Base-by-base conservation (phyloP, 2,888 invertebrate genomes). In the Agrochola lota region DNA sequence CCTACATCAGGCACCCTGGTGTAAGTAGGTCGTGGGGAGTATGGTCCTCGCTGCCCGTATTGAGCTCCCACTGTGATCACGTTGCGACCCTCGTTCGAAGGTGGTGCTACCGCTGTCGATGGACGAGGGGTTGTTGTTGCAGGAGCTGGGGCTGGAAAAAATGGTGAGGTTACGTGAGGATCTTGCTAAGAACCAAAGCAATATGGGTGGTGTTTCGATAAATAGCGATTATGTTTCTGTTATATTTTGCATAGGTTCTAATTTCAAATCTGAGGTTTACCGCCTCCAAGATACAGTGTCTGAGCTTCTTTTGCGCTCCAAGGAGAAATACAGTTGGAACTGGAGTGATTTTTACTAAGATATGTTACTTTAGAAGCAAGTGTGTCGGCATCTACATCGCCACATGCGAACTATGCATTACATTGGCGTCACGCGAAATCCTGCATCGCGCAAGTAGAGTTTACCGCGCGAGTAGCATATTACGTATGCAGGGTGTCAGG, bases 41-140 rank as follows among this genome's bases (percentile, higher is more conserved):
- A 92, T 0, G 94, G 89, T 0, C 96, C 96, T 0, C 94, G 91
- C 77, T 95, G 94, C 0, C 96, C 96, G 87, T 95, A 96, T 87
- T 96, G 96, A 0, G 96, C 95, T 0, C 96, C 96, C 52, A 96
- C 96, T 0, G 96, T 96, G 80, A 96, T 95, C 60, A 95, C 93
- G 73, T 94, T 94, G 9, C 88, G 88, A 11, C 92, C 89, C 62
- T 94, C 94, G 35, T 88, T 88, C 0, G 90, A 69, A 23, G 85
- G 75, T 49, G 89, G 79, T 0, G 90, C 87, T n/a, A 79, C 59
- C 46, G 78, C 66, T 15, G 84, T 76, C 0, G 87, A 83, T 0
- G 89, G 75, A 0, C 79, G 77, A 0, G 89, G 74, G 0, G 89
- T 81, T 12, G 87, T 78, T 0, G 81, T 82, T 2, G 89, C 77